These are phyloP conservation scores for Mesitornis unicolor DNA, from an alignment of 2,113 vertebrate genomes.

Conservation along the genomic window DNA sequence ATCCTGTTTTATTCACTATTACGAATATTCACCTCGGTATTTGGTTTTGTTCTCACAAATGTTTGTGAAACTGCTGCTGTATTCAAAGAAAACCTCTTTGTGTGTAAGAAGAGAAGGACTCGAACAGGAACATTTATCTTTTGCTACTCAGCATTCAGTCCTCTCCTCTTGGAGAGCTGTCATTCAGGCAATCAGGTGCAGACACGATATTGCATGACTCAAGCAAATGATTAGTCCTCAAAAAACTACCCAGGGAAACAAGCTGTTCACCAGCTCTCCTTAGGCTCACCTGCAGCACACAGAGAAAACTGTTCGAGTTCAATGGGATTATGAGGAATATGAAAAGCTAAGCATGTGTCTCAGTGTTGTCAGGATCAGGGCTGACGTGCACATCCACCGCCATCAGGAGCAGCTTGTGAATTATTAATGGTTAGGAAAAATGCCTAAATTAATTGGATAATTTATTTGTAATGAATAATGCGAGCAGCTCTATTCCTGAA, in stretches of 20 bases:
- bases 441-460: constrained; percentile 64
- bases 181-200: not conserved
- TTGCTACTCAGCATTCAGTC: not conserved
- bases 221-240: not conserved
- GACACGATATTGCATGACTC: not conserved
- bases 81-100: not conserved
- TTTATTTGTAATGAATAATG: constrained; percentile 66
- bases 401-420: constrained; percentile 29
- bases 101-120: not conserved
- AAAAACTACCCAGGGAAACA: not conserved
- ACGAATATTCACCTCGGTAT: fast-evolving
- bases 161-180: not conserved
- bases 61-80: not conserved
- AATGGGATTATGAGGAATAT: not conserved
- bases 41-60: not conserved
- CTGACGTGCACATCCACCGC: not conserved
- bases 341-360: constrained; percentile 28
- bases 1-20: not conserved
- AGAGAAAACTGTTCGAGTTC: constrained; percentile 11
- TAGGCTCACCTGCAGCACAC: constrained; percentile 11
- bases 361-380: constrained; percentile 22
- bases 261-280: not conserved
- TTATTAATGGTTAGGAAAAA: constrained; percentile 57
- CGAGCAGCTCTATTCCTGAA: constrained; percentile 38
- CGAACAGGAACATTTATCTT: not conserved